A percentile compares a stretch with the other conserved stretches of the same genome.
Conservation (phyloP, 2,113 vertebrate species). For the Entosphenus tridentatus region DNA sequence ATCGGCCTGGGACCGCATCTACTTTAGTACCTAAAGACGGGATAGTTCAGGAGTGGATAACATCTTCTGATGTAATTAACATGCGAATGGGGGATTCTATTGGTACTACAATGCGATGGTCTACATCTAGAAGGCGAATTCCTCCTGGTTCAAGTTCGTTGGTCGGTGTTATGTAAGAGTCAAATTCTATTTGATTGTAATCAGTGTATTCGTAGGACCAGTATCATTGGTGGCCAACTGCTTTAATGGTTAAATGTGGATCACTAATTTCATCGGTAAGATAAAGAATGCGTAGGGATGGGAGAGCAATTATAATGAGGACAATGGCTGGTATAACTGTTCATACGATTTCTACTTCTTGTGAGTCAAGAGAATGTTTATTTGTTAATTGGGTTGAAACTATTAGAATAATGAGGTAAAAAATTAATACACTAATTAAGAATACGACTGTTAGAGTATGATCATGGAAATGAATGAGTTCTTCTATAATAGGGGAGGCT, state of each 20-base stretch:
- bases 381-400: slow-evolving; percentile 12
- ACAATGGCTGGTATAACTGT: slow-evolving; percentile 10
- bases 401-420: slow-evolving; percentile 13
- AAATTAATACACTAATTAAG: slow-evolving; percentile 11
- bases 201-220: slow-evolving; percentile 16
- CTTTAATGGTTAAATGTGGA: slow-evolving; percentile 14
- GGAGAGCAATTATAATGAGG: slow-evolving; percentile 11
- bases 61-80: slow-evolving; percentile 12
- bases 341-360: slow-evolving; percentile 14
- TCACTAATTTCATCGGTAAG: slow-evolving; percentile 15
- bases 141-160: slow-evolving; percentile 10
- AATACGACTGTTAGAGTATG: slow-evolving; percentile 14
- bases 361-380: slow-evolving; percentile 12
- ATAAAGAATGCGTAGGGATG: slow-evolving; percentile 13
- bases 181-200: slow-evolving; percentile 11
- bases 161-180: slow-evolving; percentile 15
- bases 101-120: slow-evolving; percentile 14
- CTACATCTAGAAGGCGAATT: slow-evolving; percentile 13
- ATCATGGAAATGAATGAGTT: slow-evolving; percentile 15
- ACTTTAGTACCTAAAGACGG: slow-evolving; percentile 13
- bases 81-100: slow-evolving; percentile 12
- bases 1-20: slow-evolving; percentile 12
- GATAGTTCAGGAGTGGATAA: slow-evolving; percentile 13
- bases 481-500: slow-evolving; percentile 16
- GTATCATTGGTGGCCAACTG: slow-evolving; percentile 15